These are phyloP conservation scores for Pseudomyrmex flavicornis DNA, from an alignment of 1,140 invertebrate genomes.

Conservation along the genomic window DNA sequence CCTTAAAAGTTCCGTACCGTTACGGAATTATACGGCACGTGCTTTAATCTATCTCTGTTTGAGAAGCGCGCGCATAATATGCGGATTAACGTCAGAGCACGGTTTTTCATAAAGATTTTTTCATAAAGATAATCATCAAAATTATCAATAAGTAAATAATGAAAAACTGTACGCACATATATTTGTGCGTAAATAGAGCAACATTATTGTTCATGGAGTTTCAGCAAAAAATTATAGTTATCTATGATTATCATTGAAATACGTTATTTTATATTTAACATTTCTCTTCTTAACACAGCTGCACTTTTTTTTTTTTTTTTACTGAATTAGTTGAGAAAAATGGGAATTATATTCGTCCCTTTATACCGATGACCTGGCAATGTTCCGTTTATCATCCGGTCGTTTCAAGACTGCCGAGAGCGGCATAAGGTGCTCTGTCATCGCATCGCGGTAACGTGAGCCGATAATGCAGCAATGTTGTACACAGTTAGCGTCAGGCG, in stretches of 20 bases:
- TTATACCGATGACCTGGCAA: neutral
- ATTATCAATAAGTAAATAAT: no score
- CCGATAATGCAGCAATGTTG: conserved; percentile 56
- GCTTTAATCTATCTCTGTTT: no score
- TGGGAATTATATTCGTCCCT: neutral
- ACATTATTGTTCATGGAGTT: no score
- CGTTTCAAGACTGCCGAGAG: conserved; percentile 21
- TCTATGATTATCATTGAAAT: no score
- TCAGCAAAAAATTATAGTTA: no score
- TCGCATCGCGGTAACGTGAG: conserved; percentile 35
- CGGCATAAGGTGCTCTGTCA: conserved; percentile 44
- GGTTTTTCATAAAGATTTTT: no score
- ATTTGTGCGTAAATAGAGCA: no score
- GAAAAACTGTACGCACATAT: no score
- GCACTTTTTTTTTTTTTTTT: neutral
- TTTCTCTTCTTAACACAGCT: neutral
- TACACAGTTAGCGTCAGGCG: conserved; percentile 44
- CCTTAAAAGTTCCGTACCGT: conserved; percentile 7
- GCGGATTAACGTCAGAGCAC: no score
- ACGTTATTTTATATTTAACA: no score
- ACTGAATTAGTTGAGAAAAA: neutral
- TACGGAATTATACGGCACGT: neutral
- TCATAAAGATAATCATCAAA: no score
- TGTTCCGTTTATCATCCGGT: conserved; percentile 35
- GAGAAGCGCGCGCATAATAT: no score